These are phyloP conservation scores for Atrichornis clamosus DNA, from an alignment of 2,113 vertebrate species.

Conservation along the genomic window DNA sequence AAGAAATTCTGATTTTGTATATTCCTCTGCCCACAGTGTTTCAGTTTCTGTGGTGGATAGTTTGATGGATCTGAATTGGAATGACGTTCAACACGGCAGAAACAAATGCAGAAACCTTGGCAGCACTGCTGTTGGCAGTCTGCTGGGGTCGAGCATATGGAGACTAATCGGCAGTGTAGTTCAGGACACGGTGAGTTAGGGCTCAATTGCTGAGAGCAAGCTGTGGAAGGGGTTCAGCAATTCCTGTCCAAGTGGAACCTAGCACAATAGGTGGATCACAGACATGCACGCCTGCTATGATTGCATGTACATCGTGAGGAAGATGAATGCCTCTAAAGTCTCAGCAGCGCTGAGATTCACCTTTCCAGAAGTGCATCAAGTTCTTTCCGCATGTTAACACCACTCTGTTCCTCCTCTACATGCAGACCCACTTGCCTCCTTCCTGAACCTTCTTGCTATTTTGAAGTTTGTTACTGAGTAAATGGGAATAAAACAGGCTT, in stretches of 20 bases:
- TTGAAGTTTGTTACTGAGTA: background rate
- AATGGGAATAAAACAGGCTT: background rate
- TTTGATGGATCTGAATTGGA: background rate
- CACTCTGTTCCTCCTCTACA: background rate
- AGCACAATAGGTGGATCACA: background rate
- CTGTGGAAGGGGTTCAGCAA: background rate
- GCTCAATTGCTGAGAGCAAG: background rate
- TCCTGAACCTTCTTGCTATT: background rate
- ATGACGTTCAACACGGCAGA: background rate
- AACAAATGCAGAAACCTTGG: conserved; percentile 13
- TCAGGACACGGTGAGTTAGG: background rate
- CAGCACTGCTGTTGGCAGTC: background rate
- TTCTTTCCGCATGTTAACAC: background rate
- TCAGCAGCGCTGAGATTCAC: background rate
- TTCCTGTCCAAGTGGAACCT: background rate
- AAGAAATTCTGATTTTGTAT: conserved; percentile 19
- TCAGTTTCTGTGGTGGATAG: background rate
- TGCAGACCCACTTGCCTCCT: background rate
- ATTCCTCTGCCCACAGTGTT: background rate
- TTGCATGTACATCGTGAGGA: accelerated
- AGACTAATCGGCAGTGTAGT: background rate
- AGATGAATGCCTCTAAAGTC: background rate
- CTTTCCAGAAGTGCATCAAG: background rate
- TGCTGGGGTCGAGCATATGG: background rate
- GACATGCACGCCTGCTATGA: accelerated